Evolutionary conservation across 2,888 invertebrate genomes (phyloP).

Genomic region (Didymodactylos carnosus): DNA sequence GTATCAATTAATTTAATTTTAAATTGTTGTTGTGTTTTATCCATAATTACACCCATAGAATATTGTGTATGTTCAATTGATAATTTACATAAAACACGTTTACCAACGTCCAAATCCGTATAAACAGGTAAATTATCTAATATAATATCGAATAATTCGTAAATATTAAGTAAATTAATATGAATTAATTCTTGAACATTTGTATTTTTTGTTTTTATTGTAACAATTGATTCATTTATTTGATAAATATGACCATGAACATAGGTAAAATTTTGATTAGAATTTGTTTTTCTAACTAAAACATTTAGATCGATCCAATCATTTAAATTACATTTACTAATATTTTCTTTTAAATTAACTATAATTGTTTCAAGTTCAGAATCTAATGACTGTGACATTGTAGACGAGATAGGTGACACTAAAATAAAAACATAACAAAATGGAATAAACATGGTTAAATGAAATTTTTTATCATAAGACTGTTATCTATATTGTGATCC

Average conservation of each 20-base stretch:
- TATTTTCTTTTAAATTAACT: background rate
- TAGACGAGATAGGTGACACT: too few relatives aligned
- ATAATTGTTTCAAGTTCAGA: too few relatives aligned
- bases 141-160: background rate
- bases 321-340: background rate
- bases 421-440: too few relatives aligned
- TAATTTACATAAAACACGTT: background rate
- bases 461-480: too few relatives aligned
- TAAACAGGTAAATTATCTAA: background rate
- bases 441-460: too few relatives aligned
- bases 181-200: background rate
- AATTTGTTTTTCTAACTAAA: background rate
- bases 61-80: background rate
- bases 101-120: background rate
- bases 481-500: too few relatives aligned
- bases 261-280: background rate
- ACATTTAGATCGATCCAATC: background rate
- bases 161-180: background rate
- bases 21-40: background rate
- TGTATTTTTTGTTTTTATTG: background rate
- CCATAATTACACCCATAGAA: background rate
- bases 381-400: too few relatives aligned
- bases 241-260: background rate
- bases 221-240: background rate
- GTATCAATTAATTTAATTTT: background rate